These are phyloP conservation scores for Megaustenia siamemsis DNA, from an alignment of 2,888 invertebrate species.

Conservation along the genomic window DNA sequence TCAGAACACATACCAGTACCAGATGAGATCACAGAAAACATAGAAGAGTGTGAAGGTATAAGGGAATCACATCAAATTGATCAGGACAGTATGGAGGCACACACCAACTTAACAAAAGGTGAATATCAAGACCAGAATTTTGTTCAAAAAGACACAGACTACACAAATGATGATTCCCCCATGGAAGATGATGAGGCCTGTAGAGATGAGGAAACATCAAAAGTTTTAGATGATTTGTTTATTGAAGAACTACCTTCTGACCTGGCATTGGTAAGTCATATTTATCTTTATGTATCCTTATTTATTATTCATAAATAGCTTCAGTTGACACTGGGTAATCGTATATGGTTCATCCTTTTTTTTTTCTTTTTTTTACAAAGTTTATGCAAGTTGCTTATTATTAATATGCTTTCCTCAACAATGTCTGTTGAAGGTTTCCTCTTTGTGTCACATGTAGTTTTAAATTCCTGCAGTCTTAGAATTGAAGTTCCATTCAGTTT, in stretches of 20 bases:
- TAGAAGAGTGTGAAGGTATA: neutral
- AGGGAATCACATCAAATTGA: neutral
- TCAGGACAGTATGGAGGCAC: neutral
- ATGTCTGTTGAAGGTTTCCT: too few species aligned
- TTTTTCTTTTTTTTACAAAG: too few species aligned
- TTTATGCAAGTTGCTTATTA: too few species aligned
- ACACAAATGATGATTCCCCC: neutral
- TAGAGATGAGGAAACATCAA: neutral
- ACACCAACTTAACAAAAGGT: neutral
- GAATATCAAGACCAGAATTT: neutral
- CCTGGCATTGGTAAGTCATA: neutral
- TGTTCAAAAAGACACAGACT: neutral
- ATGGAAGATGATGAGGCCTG: conserved; percentile 16
- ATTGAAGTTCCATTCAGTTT: too few species aligned
- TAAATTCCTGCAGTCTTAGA: too few species aligned
- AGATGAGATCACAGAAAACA: neutral
- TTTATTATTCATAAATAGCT: neutral
- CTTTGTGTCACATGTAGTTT: too few species aligned
- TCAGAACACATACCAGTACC: neutral
- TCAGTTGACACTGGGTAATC: neutral
- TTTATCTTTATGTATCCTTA: neutral
- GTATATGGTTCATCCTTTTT: neutral
- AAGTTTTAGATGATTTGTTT: conserved; percentile 35
- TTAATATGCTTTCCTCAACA: too few species aligned
- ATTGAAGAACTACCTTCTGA: conserved; percentile 20